phyloP scores from a whole-genome alignment of 2,113 vertebrate species.

The Neogobius melanostomus region DNA sequence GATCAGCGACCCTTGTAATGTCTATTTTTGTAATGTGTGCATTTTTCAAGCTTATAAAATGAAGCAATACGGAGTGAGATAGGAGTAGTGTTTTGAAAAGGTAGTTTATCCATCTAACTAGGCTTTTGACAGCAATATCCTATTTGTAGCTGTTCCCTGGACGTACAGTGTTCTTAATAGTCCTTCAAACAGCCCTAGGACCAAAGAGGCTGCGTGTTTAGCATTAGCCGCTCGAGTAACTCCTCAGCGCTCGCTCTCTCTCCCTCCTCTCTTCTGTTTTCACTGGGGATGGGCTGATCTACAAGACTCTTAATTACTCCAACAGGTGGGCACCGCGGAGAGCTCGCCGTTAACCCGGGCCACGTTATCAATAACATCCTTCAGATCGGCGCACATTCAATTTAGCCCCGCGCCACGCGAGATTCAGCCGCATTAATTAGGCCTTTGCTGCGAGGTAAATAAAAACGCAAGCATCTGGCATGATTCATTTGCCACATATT shows the following conservation, averaged over 20 bases:
- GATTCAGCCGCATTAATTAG: slow-evolving; percentile 72
- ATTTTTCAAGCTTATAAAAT: too few species aligned
- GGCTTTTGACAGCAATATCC: too few species aligned
- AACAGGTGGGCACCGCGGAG: slow-evolving; percentile 60
- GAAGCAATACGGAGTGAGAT: too few species aligned
- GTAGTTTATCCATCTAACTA: too few species aligned
- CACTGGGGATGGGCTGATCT: slow-evolving; percentile 20
- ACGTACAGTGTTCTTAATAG: neutral
- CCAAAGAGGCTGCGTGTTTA: neutral
- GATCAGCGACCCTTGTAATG: too few species aligned
- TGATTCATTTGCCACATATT: slow-evolving; percentile 52
- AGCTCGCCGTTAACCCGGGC: slow-evolving; percentile 67
- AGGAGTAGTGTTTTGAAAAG: too few species aligned
- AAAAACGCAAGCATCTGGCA: slow-evolving; percentile 64
- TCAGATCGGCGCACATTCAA: slow-evolving; percentile 65
- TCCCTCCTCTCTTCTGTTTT: slow-evolving; percentile 11
- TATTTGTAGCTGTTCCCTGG: neutral
- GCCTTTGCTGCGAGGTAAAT: slow-evolving; percentile 62
- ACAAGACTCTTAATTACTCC: slow-evolving; percentile 58
- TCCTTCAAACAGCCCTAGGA: neutral
- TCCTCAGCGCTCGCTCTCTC: neutral
- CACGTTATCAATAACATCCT: slow-evolving; percentile 69
- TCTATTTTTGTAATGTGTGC: too few species aligned
- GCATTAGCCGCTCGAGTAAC: neutral
- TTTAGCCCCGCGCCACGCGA: slow-evolving; percentile 61